phyloP scores from a whole-genome alignment of 2,888 invertebrate species.

The Aphrophora alni region DNA sequence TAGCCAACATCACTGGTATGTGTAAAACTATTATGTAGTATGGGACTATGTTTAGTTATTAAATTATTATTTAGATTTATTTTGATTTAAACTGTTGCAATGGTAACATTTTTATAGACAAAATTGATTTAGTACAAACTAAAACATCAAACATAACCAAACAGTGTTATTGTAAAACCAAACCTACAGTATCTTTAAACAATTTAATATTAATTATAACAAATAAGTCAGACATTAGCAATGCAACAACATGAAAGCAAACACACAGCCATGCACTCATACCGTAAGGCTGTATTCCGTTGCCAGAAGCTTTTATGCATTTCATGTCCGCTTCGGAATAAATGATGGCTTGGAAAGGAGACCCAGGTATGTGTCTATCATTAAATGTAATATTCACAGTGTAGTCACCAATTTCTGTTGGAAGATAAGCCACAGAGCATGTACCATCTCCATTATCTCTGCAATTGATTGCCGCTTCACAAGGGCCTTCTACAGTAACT shows the following conservation, averaged over 20 bases:
- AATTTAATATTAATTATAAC: neutral
- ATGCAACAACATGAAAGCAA: slow-evolving; percentile 13
- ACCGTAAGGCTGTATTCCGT: slow-evolving; percentile 79
- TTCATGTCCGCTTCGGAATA: slow-evolving; percentile 69
- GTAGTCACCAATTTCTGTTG: slow-evolving; percentile 83
- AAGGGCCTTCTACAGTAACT: slow-evolving; percentile 86
- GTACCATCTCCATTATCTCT: slow-evolving; percentile 89
- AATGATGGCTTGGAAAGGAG: slow-evolving; percentile 78
- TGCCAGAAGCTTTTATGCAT: slow-evolving; percentile 74
- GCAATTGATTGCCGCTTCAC: slow-evolving; percentile 86
- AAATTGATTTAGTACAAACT: too few species aligned
- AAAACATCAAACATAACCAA: neutral
- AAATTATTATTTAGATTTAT: too few species aligned
- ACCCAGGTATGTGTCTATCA: slow-evolving; percentile 82
- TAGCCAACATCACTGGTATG: too few species aligned
- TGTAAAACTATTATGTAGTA: too few species aligned
- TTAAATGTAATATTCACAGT: slow-evolving; percentile 86
- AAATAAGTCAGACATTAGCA: neutral
- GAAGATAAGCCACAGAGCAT: slow-evolving; percentile 84
- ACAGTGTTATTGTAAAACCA: neutral
- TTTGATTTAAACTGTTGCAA: too few species aligned
- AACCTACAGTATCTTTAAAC: neutral
- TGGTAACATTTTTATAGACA: too few species aligned
- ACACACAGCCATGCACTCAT: slow-evolving; percentile 54
- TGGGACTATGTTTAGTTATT: too few species aligned